Evolutionary conservation across 2,797 vertebrate genomes (phyloP).

Genomic region (Yasuhikotakia modesta): DNA sequence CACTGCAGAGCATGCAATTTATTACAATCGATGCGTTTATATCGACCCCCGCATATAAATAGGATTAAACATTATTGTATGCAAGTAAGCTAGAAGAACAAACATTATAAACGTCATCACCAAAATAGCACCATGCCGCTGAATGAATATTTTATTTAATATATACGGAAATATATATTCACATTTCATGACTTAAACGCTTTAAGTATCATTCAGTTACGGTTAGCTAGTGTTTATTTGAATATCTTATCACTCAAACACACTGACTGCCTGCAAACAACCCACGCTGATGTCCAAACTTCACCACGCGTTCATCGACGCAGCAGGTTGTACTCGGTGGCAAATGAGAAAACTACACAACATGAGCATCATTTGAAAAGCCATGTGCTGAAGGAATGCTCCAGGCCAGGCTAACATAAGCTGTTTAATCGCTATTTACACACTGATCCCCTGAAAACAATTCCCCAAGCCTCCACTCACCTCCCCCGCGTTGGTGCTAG

Average conservation of each 20-base stretch:
- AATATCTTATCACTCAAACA: background rate
- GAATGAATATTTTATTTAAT: too few species aligned
- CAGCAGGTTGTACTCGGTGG: slow-evolving; percentile 19
- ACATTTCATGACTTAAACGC: background rate
- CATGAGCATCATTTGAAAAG: background rate
- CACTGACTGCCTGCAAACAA: slow-evolving; percentile 27
- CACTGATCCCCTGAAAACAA: too few species aligned
- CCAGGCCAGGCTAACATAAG: slow-evolving; percentile 22
- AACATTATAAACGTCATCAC: background rate
- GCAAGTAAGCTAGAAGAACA: background rate
- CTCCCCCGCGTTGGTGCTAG: slow-evolving; percentile 89
- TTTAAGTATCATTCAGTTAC: background rate
- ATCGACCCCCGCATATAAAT: background rate
- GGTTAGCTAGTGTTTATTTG: slow-evolving; percentile 3
- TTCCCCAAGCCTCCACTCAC: slow-evolving; percentile 72
- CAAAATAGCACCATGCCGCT: too few species aligned
- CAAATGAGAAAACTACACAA: background rate
- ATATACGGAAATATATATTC: background rate
- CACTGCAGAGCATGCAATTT: background rate
- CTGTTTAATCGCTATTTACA: slow-evolving; percentile 23
- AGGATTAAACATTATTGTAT: background rate
- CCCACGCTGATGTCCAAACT: slow-evolving; percentile 14
- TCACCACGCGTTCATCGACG: slow-evolving; percentile 9
- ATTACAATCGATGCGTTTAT: background rate
- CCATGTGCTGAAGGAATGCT: slow-evolving; percentile 2